Evolutionary conservation across 1,140 invertebrate species (phyloP), one percentile per base, ranked within the genome.

Genomic region (Leptinotarsa undecemlineata): DNA sequence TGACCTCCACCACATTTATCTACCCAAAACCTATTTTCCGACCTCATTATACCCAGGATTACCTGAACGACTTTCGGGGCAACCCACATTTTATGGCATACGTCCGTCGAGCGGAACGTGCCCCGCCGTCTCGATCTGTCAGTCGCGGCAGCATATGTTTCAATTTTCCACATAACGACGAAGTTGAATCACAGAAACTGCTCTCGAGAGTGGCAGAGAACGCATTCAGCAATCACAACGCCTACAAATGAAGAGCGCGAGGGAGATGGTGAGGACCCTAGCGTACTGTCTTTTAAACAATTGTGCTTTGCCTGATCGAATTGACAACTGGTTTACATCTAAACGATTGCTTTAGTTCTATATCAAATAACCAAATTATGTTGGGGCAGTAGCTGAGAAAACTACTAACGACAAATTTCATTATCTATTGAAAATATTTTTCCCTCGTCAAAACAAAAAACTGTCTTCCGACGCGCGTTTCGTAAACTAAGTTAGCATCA

Each of bases 1-100:
- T n/a, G 48, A 57, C 14, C 14, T 57, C 5, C 3, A n/a, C 3
- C 48, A 57, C 48, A 4, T 57, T 14, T 15, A 57, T 4, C 48
- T 2, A 15, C 48, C 17, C 48, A 57, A 15, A 57, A n/a, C 3
- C n/a, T 15, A 57, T 23, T 66, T 66, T 33, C 67, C 68, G n/a
- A 33, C 26, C 67, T 74, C 73, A 69, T 74, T 74, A 74, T 74
- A 62, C 47, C 48, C 66, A 61, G 67, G 73, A 74, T 74, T 70
- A 74, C 73, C 73, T 74, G 73, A 74, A 74, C 69, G 73, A 62
- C 73, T 74, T 74, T 74, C 61, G 5, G 73, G 73, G 66, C 66
- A 67, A 15, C 64, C 64, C 64, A 66, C 64, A 66, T 66, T 66
- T 26, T 33, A 33, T 66, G 23, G 60, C 21, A 57, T 68, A 74